These are phyloP conservation scores for Agrypnus murinus DNA, from an alignment of 2,888 invertebrate species.

Conservation along the genomic window DNA sequence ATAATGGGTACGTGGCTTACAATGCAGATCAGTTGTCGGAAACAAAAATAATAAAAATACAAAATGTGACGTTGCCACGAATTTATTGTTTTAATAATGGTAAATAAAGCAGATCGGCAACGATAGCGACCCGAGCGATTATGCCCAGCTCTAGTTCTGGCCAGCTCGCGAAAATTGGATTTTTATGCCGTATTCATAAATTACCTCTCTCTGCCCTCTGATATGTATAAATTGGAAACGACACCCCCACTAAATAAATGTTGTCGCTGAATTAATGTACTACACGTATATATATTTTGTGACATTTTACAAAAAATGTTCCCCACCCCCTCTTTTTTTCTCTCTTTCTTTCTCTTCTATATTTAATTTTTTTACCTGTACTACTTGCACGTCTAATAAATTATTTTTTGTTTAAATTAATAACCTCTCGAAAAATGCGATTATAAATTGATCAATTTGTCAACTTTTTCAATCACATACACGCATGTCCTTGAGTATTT, in stretches of 20 bases:
- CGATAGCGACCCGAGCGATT: slow-evolving; percentile 59
- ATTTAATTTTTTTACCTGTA: slow-evolving; percentile 3
- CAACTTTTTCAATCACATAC: too few species aligned
- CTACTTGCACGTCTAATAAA: slow-evolving; percentile 21
- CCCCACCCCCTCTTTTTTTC: too few species aligned
- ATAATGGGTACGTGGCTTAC: slow-evolving; percentile 70
- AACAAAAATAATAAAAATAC: slow-evolving; percentile 70
- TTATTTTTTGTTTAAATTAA: slow-evolving; percentile 26
- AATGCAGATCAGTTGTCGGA: slow-evolving; percentile 72
- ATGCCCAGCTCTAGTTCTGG: slow-evolving; percentile 43
- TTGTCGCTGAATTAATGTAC: slow-evolving; percentile 60
- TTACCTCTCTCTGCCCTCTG: slow-evolving; percentile 57
- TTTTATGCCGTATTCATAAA: slow-evolving; percentile 70
- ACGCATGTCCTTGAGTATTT: too few species aligned
- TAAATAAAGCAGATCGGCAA: slow-evolving; percentile 71
- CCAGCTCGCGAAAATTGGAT: slow-evolving; percentile 68
- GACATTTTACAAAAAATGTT: slow-evolving; percentile 53
- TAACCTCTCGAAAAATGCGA: not conserved
- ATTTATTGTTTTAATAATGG: slow-evolving; percentile 73
- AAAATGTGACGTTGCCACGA: slow-evolving; percentile 70
- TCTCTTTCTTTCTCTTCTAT: too few species aligned
- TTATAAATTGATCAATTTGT: too few species aligned
- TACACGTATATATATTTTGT: slow-evolving; percentile 55
- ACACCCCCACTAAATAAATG: slow-evolving; percentile 60
- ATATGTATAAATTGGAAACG: slow-evolving; percentile 64